phyloP scores from a whole-genome alignment of 2,888 invertebrate genomes.

The Drosophila kambysellisi region DNA sequence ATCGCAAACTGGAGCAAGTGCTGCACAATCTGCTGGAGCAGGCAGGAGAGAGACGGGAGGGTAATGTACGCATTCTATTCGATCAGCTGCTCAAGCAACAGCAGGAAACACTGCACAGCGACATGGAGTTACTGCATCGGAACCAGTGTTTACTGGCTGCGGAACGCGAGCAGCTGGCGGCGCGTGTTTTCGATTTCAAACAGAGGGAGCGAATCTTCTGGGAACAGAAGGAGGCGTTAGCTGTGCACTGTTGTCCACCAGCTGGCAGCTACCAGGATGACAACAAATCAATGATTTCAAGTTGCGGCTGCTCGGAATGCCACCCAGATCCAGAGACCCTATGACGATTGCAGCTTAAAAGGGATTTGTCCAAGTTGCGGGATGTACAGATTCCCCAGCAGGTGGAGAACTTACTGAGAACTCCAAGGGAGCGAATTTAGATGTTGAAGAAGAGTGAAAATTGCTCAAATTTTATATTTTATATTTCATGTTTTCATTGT shows the following conservation, averaged over 20 bases:
- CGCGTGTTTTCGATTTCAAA: constrained; percentile 11
- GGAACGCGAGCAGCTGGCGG: constrained; percentile 17
- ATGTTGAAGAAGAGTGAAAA: background rate
- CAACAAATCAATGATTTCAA: background rate
- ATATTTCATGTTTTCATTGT: background rate
- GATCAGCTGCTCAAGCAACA: constrained; percentile 52
- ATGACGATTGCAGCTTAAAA: background rate
- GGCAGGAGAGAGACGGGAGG: constrained; percentile 39
- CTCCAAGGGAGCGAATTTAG: background rate
- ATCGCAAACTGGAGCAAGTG: constrained; percentile 40
- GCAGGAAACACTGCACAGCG: constrained; percentile 21
- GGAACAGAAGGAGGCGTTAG: background rate
- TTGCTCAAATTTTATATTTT: background rate
- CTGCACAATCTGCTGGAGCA: constrained; percentile 37
- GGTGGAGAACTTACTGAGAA: background rate
- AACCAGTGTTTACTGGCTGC: constrained; percentile 4
- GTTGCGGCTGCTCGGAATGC: constrained; percentile 28
- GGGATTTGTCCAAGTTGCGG: background rate
- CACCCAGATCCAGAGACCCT: background rate
- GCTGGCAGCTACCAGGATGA: background rate
- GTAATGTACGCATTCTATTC: constrained; percentile 54
- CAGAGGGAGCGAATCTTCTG: constrained; percentile 15
- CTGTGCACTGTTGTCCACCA: background rate
- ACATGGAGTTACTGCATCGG: constrained; percentile 10
- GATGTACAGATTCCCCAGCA: background rate